Evolutionary conservation across 1,140 invertebrate genomes (phyloP).

Genomic region (Eumeta japonica): DNA sequence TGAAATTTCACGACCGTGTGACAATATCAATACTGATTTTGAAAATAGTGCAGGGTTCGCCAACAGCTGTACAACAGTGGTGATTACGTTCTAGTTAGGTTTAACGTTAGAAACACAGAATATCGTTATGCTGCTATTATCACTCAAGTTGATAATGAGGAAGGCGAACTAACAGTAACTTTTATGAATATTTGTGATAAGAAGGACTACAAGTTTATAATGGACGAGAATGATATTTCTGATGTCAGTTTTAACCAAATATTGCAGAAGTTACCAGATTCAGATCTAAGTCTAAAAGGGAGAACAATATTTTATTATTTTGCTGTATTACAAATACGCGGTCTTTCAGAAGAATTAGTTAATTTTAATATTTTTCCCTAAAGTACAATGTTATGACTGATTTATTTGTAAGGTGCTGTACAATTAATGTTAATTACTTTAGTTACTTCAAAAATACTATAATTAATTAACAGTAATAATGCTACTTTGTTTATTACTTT

Average conservation of each 20-base stretch:
- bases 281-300: slow-evolving; percentile 6
- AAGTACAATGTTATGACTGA: background rate
- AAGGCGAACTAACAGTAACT: background rate
- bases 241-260: slow-evolving; percentile 7
- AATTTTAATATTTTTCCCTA: no score
- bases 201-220: slow-evolving; percentile 5
- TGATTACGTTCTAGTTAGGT: slow-evolving; percentile 12
- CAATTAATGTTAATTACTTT: background rate
- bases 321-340: no score
- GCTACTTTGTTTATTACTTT: background rate
- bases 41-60: no score
- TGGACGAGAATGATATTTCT: slow-evolving; percentile 7
- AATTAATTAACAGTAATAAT: background rate
- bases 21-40: background rate
- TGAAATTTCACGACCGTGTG: background rate
- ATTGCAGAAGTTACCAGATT: slow-evolving; percentile 7
- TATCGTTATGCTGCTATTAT: slow-evolving; percentile 16
- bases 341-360: no score
- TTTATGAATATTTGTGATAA: background rate
- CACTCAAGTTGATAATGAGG: slow-evolving; percentile 2
- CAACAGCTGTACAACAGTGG: slow-evolving; percentile 8
- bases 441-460: background rate
- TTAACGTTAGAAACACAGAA: slow-evolving; percentile 10
- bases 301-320: slow-evolving; percentile 10
- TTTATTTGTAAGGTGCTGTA: background rate